These are phyloP conservation scores for Labeo calbasu DNA, from an alignment of 2,797 vertebrate species.

Conservation along the genomic window DNA sequence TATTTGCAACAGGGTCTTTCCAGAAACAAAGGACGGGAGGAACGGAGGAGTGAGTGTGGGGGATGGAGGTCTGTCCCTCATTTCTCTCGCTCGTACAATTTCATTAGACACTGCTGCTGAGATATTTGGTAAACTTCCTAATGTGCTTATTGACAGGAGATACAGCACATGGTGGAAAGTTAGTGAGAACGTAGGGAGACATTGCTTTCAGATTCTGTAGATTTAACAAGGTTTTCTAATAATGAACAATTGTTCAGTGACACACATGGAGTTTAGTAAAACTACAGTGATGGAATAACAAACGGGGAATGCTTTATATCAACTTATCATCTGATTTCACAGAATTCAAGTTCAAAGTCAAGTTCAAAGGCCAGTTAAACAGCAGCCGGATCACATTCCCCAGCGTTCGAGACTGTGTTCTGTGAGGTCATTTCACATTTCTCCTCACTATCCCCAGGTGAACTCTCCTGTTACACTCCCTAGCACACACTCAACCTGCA, in stretches of 20 bases:
- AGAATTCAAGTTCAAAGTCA: constrained; percentile 43
- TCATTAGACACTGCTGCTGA: constrained; percentile 10
- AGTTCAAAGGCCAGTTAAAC: constrained; percentile 25
- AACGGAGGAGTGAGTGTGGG: constrained; percentile 26
- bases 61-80: constrained; percentile 31
- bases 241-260: neutral
- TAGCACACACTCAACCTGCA: constrained; percentile 22
- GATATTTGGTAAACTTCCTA: constrained; percentile 19
- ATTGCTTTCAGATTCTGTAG: neutral
- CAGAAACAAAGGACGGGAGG: constrained; percentile 51
- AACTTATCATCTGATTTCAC: neutral
- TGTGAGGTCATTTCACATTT: constrained; percentile 32
- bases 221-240: neutral
- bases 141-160: constrained; percentile 3
- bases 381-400: constrained; percentile 33
- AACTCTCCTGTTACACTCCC: constrained; percentile 29
- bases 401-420: neutral
- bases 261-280: too few relatives aligned
- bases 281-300: neutral
- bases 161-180: neutral
- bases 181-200: neutral
- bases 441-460: constrained; percentile 46
- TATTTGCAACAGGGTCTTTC: constrained; percentile 15
- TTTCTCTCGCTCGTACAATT: constrained; percentile 22
- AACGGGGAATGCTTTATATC: neutral